Conservation (phyloP, 1,140 invertebrate species). For the Pogonognathellus flavescens region DNA sequence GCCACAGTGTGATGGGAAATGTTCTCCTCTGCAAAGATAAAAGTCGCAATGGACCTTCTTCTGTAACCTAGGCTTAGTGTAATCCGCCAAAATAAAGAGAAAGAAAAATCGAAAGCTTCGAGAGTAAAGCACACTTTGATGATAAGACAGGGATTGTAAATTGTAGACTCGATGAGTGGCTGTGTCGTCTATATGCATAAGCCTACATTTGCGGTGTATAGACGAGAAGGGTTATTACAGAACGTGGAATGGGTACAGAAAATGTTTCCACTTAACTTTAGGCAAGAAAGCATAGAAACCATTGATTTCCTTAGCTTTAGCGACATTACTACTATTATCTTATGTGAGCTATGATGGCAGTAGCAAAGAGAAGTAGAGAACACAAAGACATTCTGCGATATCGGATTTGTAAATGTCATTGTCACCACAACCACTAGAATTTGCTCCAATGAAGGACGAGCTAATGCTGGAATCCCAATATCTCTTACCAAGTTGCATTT, state of each 20-base stretch:
- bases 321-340: not conserved
- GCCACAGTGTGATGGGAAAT: not conserved
- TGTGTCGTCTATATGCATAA: no score
- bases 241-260: slow-evolving; percentile 19
- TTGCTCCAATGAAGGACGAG: not conserved
- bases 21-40: slow-evolving; percentile 3
- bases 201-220: not conserved
- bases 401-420: slow-evolving; percentile 15
- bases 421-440: not conserved
- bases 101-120: slow-evolving; percentile 8
- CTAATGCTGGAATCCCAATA: no score
- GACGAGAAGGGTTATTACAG: not conserved
- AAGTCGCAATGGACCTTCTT: not conserved
- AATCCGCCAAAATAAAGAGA: slow-evolving; percentile 10
- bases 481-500: no score
- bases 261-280: slow-evolving; percentile 7
- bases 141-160: no score
- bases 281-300: not conserved
- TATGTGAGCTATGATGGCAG: not conserved
- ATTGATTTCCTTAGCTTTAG: slow-evolving; percentile 22
- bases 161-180: no score
- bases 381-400: slow-evolving; percentile 5
- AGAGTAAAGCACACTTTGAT: no score
- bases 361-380: not conserved
- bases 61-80: slow-evolving; percentile 4